A percentile compares a stretch with the other conserved stretches of the same genome.
These are phyloP conservation scores for Blennius ocellaris DNA, from an alignment of 2,113 vertebrate species.

Conservation along the genomic window DNA sequence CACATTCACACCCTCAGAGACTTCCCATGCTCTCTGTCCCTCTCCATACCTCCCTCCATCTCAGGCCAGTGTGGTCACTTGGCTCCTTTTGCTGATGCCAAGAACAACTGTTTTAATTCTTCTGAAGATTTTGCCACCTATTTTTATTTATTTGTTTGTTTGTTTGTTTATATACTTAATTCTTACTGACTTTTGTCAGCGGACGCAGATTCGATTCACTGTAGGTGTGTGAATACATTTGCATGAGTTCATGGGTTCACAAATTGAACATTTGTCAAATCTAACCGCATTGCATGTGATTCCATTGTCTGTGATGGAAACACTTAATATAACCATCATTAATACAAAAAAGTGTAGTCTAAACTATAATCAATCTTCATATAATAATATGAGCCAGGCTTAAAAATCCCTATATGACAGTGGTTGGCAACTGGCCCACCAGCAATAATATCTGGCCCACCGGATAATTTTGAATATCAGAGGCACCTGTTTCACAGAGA, in stretches of 20 bases:
- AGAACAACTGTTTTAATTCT: slow-evolving; percentile 1
- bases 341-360: no score
- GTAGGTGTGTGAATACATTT: background rate
- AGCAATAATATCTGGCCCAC: no score
- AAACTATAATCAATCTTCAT: no score
- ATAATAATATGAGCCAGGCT: no score
- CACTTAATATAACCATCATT: no score
- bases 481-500: no score
- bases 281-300: background rate
- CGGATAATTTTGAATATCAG: no score
- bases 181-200: background rate
- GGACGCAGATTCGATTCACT: background rate
- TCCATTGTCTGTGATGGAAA: no score
- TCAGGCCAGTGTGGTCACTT: slow-evolving; percentile 32
- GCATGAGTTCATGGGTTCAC: background rate
- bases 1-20: slow-evolving; percentile 71
- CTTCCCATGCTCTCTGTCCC: slow-evolving; percentile 33
- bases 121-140: slow-evolving; percentile 4
- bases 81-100: background rate
- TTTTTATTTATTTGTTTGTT: slow-evolving; percentile 15
- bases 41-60: slow-evolving; percentile 2
- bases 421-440: no score
- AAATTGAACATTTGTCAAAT: background rate
- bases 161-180: background rate
- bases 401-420: no score